Evolutionary conservation across 1,140 invertebrate species (phyloP).

Genomic region (Brachionus calyciflorus): DNA sequence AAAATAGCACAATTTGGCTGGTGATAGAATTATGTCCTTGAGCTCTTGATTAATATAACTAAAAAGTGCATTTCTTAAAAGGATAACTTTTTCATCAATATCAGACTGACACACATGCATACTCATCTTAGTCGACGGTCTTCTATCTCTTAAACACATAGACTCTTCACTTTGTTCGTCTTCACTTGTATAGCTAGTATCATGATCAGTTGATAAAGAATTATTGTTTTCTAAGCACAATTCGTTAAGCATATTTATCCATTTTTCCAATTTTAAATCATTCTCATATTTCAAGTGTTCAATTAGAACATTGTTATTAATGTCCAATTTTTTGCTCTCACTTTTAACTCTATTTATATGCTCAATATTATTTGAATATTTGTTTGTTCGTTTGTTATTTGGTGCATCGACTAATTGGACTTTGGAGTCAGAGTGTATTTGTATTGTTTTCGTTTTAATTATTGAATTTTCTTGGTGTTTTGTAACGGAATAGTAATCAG

Average conservation of each 20-base stretch:
- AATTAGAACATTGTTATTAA: background rate
- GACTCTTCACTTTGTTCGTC: background rate
- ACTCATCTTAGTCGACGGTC: background rate
- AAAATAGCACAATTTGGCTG: background rate
- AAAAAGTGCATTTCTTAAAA: constrained; percentile 14
- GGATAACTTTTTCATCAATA: background rate
- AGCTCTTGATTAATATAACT: background rate
- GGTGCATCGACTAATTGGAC: no score
- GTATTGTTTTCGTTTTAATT: background rate
- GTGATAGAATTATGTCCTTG: background rate
- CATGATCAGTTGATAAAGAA: no score
- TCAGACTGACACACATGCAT: background rate
- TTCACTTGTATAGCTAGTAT: background rate
- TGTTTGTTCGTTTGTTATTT: no score
- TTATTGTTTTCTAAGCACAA: background rate
- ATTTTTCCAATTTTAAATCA: constrained; percentile 4
- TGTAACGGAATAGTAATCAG: background rate
- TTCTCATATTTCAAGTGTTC: background rate
- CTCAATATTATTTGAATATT: no score
- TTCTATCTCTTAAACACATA: no score
- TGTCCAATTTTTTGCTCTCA: no score
- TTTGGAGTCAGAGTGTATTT: background rate
- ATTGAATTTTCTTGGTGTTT: background rate
- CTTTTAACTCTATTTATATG: no score
- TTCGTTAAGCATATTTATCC: background rate